Base-by-base conservation (phyloP, 2,888 invertebrate species). In the Cartodere bifasciata region DNA sequence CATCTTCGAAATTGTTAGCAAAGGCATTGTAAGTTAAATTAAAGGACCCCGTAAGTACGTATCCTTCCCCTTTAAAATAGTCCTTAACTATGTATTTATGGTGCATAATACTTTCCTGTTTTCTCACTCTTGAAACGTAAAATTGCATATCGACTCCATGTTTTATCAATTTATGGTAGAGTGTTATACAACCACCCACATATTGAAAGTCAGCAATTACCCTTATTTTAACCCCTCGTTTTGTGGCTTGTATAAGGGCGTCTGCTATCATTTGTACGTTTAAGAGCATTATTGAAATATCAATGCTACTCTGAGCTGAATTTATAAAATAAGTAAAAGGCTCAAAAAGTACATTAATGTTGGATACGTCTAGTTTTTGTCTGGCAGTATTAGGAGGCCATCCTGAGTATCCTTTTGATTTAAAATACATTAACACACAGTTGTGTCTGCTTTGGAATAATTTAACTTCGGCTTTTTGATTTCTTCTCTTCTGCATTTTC, bases 31-130 rank as follows among this genome's bases (percentile, higher is more conserved):
- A 29, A 7, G 48, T 46, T 37, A 55, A 45, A 43, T 58, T 58
- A 37, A 55, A 37, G 3, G 58, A 58, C n/a, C 58, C 53, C 16
- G 42, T 40, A 31, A 44, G 47, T 3, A 55, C 35, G 37, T 36
- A 52, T 10, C 49, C 49, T 29, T 35, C 33, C 4, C 28, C 16
- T 21, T 41, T 35, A 14, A 32, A 29, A 36, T 48, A 52, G 40
- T 58, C 58, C 41, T 57, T 58, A 2, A 58, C 32, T 25, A 54
- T 53, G 38, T 46, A 57, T 42, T 58, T 58, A 29, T 50, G 46
- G 41, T 58, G 58, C 50, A 58, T 52, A 28, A 57, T 54, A 32
- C 46, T 48, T 14, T 41, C 38, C n/a, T 39, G 6, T 11, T 33
- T 28, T 13, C 34, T 16, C 13, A 29, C 39, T 24, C 41, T 43